These are phyloP conservation scores for Masticophis lateralis DNA, from an alignment of 2,797 vertebrate species.

Conservation along the genomic window DNA sequence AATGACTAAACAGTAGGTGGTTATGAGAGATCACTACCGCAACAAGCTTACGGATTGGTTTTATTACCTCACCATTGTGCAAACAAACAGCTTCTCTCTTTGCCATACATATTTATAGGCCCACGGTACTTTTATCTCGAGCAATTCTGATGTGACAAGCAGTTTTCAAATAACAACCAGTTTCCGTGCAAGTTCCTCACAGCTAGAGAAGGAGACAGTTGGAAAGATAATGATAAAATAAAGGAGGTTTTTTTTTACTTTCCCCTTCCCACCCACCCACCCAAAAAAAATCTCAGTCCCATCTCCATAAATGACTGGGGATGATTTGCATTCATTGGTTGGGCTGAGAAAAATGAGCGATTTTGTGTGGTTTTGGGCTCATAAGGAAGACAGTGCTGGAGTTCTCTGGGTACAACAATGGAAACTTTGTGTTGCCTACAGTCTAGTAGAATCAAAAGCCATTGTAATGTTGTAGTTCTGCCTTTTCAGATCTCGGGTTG, in stretches of 20 bases:
- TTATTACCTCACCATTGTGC: slow-evolving; percentile 54
- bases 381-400: background rate
- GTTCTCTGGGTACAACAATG: background rate
- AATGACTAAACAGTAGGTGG: slow-evolving; percentile 56
- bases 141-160: slow-evolving; percentile 63
- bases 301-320: slow-evolving; percentile 28
- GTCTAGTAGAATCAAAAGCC: background rate
- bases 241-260: slow-evolving; percentile 41
- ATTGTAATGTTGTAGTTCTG: background rate
- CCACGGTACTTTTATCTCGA: slow-evolving; percentile 54
- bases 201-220: slow-evolving; percentile 32
- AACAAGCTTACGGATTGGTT: slow-evolving; percentile 50
- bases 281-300: slow-evolving; percentile 21
- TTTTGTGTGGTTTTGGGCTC: background rate
- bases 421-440: background rate
- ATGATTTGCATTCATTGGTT: background rate
- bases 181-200: slow-evolving; percentile 41
- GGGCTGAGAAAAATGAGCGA: background rate
- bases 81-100: slow-evolving; percentile 54
- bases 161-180: slow-evolving; percentile 57
- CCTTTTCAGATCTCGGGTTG: background rate
- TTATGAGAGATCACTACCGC: slow-evolving; percentile 53
- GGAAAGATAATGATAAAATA: slow-evolving; percentile 36
- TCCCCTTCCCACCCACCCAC: slow-evolving; percentile 10
- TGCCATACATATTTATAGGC: slow-evolving; percentile 65